Evolutionary conservation across 2,797 vertebrate genomes (phyloP).

Genomic region (Nyctalus aviator): DNA sequence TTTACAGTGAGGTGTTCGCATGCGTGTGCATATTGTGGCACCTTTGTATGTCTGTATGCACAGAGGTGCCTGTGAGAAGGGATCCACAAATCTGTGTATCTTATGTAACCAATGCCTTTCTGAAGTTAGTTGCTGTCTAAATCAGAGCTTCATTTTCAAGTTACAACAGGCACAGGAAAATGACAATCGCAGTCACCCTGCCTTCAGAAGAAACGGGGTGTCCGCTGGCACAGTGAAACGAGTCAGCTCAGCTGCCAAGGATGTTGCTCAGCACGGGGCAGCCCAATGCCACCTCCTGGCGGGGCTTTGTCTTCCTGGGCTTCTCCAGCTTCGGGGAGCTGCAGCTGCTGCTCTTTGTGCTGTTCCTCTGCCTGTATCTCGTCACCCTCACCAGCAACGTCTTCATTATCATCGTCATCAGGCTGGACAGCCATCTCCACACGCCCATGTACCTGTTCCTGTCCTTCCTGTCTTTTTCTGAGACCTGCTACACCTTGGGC

Average conservation of each 20-base stretch:
- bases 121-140: neutral
- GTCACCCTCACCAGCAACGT: constrained; percentile 73
- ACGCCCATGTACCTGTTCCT: constrained; percentile 80
- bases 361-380: constrained; percentile 76
- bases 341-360: constrained; percentile 65
- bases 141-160: neutral
- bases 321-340: constrained; percentile 70
- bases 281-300: constrained; percentile 41
- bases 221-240: neutral
- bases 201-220: neutral
- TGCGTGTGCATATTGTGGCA: neutral
- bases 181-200: neutral
- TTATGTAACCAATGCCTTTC: neutral
- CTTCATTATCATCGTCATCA: constrained; percentile 72
- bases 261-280: neutral
- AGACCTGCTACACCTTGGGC: constrained; percentile 77
- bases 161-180: constrained; percentile 9
- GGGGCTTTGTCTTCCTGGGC: constrained; percentile 70
- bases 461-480: constrained; percentile 75
- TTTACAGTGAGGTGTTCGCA: neutral
- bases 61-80: neutral
- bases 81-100: neutral
- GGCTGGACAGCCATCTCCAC: constrained; percentile 71
- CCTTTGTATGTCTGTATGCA: neutral
- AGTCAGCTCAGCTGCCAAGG: neutral